These are phyloP conservation scores for Holocentrus rufus DNA, from an alignment of 2,797 vertebrate species.

Conservation along the genomic window DNA sequence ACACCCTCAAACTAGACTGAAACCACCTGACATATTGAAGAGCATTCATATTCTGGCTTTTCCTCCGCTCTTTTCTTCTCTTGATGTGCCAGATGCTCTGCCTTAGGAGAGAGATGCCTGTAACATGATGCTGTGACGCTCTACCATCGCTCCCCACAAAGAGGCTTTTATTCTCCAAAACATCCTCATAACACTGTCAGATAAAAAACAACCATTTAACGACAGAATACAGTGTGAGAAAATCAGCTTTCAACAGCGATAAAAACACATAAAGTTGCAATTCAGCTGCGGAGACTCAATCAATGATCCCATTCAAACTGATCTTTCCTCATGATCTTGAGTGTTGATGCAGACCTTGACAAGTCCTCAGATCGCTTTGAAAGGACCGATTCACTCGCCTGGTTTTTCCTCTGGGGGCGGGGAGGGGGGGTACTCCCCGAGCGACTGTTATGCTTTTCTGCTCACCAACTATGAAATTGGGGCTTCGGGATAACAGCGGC, in stretches of 20 bases:
- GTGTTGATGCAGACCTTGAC: conserved; percentile 42
- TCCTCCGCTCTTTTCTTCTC: conserved; percentile 31
- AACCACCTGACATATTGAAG: background rate
- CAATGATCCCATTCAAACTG: conserved; percentile 57
- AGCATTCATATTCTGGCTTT: background rate
- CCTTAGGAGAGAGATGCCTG: conserved; percentile 58
- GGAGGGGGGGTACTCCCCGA: conserved; percentile 11
- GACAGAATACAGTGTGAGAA: conserved; percentile 58
- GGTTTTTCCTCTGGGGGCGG: conserved; percentile 36
- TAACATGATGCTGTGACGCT: conserved; percentile 35
- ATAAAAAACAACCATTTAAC: conserved; percentile 65
- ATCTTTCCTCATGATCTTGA: conserved; percentile 59
- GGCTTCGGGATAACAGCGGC: background rate
- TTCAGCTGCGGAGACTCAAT: conserved; percentile 41
- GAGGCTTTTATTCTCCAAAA: conserved; percentile 35
- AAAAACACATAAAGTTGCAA: conserved; percentile 42
- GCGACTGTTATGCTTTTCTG: conserved; percentile 14
- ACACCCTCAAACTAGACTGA: conserved; percentile 23
- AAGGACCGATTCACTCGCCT: conserved; percentile 33
- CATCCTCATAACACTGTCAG: conserved; percentile 54
- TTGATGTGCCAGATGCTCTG: conserved; percentile 69
- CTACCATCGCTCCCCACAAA: background rate
- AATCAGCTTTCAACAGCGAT: conserved; percentile 56
- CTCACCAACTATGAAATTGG: conserved; percentile 2
- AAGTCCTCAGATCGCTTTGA: conserved; percentile 20